Evolutionary conservation across 2,113 vertebrate species (phyloP), one percentile per base, ranked within the genome.

Genomic region (Vicugna pacos): DNA sequence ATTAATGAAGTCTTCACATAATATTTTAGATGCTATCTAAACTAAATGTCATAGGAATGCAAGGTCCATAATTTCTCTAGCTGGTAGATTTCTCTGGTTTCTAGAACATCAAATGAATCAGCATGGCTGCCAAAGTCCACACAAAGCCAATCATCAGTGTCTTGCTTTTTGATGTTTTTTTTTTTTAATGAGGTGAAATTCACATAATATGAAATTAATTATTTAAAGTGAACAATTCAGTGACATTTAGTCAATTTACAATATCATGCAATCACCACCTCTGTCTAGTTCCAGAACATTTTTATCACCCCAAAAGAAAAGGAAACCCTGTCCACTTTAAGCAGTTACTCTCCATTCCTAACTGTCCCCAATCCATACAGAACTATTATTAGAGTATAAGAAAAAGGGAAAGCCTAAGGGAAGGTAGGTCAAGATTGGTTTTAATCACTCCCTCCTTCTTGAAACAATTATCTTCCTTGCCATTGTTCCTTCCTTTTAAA

Each of bases 31-130:
- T 24, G 96, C 98, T 28, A 99, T 99, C n/a, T 97, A 97, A 67
- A 86, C 97, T 62, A 99, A 98, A 96, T 99, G 99, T 99, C 99
- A 0, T 98, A 98, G 17, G 97, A 98, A 81, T 99, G 98, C 0
- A 99, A 98, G 4, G 98, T 99, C 99, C 99, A 99, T 19, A 99
- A 98, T 91, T 99, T 99, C 97, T 99, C 99, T 93, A 99, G 67
- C 92, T 99, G 99, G 22, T 99, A 99, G 65, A 89, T 14, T 26
- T 99, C 98, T 94, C 99, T 98, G 38, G 98, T 98, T 95, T 99
- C 99, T 62, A 98, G 98, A 95, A 99, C 99, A 99, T 99, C 97
- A 99, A 98, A 97, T 99, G 99, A 64, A 99, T 92, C 20, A 99
- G 98, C 64, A 98, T 98, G 64, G 64, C 97, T 98, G 42, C 99